phyloP scores from a whole-genome alignment of 2,888 invertebrate species.

The Melolontha melolontha region DNA sequence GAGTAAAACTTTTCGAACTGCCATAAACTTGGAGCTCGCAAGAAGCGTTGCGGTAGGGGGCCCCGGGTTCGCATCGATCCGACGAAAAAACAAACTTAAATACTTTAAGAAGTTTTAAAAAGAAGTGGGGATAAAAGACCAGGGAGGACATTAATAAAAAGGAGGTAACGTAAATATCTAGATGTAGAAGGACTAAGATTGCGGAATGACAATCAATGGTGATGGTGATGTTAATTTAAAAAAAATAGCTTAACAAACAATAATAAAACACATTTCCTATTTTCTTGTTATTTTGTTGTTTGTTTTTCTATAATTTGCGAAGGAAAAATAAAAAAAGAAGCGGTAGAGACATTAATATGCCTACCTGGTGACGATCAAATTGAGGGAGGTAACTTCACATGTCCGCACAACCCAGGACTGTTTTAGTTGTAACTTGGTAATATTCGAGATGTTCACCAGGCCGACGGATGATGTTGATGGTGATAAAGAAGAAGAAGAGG shows the following conservation, averaged over 20 bases:
- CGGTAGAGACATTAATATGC: conserved; percentile 18
- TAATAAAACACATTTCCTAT: no score
- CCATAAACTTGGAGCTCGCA: conserved; percentile 60
- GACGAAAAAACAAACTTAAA: conserved; percentile 44
- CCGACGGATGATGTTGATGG: conserved; percentile 40
- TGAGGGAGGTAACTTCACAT: conserved; percentile 23
- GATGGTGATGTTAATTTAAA: no score
- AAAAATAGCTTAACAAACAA: no score
- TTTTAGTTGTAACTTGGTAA: conserved; percentile 34
- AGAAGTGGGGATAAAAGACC: conserved; percentile 26
- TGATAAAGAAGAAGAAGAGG: conserved; percentile 47
- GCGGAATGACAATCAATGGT: no score
- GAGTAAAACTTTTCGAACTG: conserved; percentile 62
- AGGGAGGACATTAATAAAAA: conserved; percentile 31
- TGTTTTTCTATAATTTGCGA: conserved; percentile 5
- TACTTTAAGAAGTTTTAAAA: conserved; percentile 43
- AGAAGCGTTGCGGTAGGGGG: conserved; percentile 13
- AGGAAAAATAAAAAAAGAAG: conserved; percentile 18
- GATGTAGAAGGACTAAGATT: no score
- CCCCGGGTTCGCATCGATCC: conserved; percentile 39
- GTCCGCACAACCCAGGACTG: conserved; percentile 23
- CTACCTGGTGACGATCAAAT: conserved; percentile 42
- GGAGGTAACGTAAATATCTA: no score
- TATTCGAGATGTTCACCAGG: conserved; percentile 44
- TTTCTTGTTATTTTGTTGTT: neutral